Evolutionary conservation across 1,140 invertebrate genomes (phyloP).

Genomic region (Eufriesea mexicana): DNA sequence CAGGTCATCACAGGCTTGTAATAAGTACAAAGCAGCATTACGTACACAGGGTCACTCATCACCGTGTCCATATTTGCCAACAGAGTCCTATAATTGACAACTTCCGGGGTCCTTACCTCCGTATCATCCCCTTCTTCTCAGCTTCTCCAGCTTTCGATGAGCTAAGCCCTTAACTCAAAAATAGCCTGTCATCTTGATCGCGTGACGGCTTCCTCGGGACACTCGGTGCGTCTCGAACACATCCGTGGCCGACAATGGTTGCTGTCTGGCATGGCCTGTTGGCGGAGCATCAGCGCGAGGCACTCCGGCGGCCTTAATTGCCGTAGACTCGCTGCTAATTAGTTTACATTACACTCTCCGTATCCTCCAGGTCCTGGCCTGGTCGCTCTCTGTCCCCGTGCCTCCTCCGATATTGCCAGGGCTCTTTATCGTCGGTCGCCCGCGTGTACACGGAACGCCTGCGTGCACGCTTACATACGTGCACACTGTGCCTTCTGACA

Average conservation of each 20-base stretch:
- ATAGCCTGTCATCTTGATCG: no score
- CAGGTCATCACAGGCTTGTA: no score
- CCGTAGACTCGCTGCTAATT: conserved; percentile 81
- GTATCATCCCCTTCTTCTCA: no score
- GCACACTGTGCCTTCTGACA: no score
- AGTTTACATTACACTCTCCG: conserved; percentile 82
- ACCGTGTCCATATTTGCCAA: no score
- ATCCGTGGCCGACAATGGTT: conserved; percentile 33
- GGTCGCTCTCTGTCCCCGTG: conserved; percentile 62
- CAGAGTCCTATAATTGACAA: no score
- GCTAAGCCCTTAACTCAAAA: no score
- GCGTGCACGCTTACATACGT: conserved; percentile 28
- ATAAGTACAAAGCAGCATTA: no score
- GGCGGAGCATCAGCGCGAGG: conserved; percentile 76
- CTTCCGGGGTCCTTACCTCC: no score
- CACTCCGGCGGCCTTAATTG: conserved; percentile 80
- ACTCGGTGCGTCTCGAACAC: not conserved
- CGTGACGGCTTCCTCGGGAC: not conserved
- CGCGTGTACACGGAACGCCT: conserved; percentile 12
- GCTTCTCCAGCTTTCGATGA: no score
- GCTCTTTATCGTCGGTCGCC: conserved; percentile 72
- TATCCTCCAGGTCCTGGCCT: conserved; percentile 73
- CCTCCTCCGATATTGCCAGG: conserved; percentile 72
- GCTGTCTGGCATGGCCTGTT: conserved; percentile 22
- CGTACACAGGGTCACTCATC: no score